Percentiles rank a stretch among this genome's conserved stretches.
These are phyloP conservation scores for Scaptomyza graminum DNA, from an alignment of 1,140 invertebrate genomes.

Conservation along the genomic window DNA sequence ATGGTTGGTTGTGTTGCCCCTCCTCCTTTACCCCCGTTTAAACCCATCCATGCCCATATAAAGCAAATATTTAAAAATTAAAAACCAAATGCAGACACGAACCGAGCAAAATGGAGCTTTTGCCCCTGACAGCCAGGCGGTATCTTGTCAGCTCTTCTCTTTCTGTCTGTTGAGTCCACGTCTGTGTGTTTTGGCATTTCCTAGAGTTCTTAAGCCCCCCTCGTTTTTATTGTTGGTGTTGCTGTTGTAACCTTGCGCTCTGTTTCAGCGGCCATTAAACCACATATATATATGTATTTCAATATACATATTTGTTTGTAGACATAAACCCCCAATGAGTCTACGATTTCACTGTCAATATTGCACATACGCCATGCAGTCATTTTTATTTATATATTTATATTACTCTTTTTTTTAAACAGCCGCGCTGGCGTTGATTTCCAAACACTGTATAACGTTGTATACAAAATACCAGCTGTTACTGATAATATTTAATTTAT, in stretches of 20 bases:
- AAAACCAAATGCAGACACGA: slow-evolving; percentile 62
- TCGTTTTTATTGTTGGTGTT: slow-evolving; percentile 19
- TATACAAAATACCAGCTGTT: no score
- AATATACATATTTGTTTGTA: slow-evolving; percentile 27
- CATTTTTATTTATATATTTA: slow-evolving; percentile 53
- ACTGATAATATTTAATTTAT: no score
- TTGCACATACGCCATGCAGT: slow-evolving; percentile 67
- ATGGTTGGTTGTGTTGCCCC: neutral
- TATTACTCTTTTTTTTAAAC: neutral
- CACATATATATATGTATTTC: slow-evolving; percentile 30
- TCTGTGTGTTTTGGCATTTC: slow-evolving; percentile 45
- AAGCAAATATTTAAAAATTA: slow-evolving; percentile 61
- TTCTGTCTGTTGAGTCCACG: neutral
- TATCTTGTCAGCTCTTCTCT: slow-evolving; percentile 10
- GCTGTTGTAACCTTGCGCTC: slow-evolving; percentile 70
- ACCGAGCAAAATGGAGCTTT: slow-evolving; percentile 42
- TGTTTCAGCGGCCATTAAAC: slow-evolving; percentile 77
- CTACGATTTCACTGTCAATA: slow-evolving; percentile 81
- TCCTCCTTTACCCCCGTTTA: neutral
- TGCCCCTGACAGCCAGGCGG: slow-evolving; percentile 35
- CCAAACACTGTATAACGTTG: no score
- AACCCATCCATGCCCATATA: neutral
- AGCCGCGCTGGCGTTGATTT: slow-evolving; percentile 1
- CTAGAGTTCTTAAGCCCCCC: slow-evolving; percentile 56
- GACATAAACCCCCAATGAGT: slow-evolving; percentile 27